Conservation (phyloP, 2,888 invertebrate species). For the Trichogramma evanescens region DNA sequence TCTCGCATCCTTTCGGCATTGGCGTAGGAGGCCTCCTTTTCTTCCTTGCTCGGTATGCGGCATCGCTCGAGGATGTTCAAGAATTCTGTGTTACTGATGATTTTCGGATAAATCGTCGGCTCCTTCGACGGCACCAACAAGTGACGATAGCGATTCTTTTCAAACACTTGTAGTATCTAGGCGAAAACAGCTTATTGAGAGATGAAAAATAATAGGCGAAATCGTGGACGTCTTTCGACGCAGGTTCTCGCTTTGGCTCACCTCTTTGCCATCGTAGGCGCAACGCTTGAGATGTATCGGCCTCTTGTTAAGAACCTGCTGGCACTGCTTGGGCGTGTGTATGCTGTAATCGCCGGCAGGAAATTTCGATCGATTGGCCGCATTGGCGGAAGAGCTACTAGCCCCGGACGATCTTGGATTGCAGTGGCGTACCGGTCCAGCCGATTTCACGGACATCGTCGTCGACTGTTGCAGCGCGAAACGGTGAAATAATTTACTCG, state of each 20-base stretch:
- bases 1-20: slow-evolving; percentile 30
- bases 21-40: slow-evolving; percentile 25
- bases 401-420: background rate
- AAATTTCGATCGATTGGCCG: slow-evolving; percentile 16
- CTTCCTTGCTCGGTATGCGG: slow-evolving; percentile 26
- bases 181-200: background rate
- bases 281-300: slow-evolving; percentile 26
- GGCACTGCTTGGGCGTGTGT: slow-evolving; percentile 23
- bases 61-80: slow-evolving; percentile 37
- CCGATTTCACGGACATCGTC: slow-evolving; percentile 3
- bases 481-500: too few relatives aligned
- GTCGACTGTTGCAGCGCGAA: too few relatives aligned
- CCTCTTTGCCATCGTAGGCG: slow-evolving; percentile 29
- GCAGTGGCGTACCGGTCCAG: background rate
- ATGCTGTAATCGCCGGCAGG: slow-evolving; percentile 26
- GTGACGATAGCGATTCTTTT: slow-evolving; percentile 12
- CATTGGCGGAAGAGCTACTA: background rate
- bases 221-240: too few relatives aligned
- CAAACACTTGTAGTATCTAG: slow-evolving; percentile 7
- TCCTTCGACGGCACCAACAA: slow-evolving; percentile 50
- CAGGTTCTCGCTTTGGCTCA: background rate
- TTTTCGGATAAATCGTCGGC: slow-evolving; percentile 53
- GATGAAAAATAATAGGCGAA: background rate
- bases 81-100: slow-evolving; percentile 57
- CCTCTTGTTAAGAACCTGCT: slow-evolving; percentile 22